Evolutionary conservation across 2,113 vertebrate species (phyloP).

Genomic region (Todiramphus saurophagus): DNA sequence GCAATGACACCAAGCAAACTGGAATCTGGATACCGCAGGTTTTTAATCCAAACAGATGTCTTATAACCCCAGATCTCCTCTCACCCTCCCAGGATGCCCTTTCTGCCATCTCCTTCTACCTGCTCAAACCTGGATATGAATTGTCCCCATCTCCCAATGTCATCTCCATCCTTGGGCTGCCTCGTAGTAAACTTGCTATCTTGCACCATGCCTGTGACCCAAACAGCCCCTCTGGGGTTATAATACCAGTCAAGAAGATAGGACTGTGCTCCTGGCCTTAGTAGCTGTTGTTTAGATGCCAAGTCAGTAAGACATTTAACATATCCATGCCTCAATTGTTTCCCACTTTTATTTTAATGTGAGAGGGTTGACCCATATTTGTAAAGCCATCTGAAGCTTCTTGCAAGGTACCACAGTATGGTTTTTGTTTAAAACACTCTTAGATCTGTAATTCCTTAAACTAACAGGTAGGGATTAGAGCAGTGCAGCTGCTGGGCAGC

Average conservation of each 20-base stretch:
- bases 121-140: background rate
- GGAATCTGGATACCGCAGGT: constrained; percentile 11
- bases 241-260: background rate
- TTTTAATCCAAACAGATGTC: constrained; percentile 57
- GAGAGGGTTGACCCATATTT: background rate
- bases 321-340: background rate
- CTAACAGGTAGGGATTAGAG: background rate
- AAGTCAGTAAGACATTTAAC: background rate
- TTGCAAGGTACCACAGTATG: background rate
- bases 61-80: background rate
- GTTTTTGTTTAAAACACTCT: background rate
- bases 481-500: background rate
- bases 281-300: background rate
- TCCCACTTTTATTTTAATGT: background rate
- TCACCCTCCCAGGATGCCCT: background rate
- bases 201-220: background rate
- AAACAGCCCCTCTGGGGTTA: background rate
- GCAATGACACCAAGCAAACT: constrained; percentile 55
- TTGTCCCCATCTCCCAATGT: background rate
- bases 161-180: background rate
- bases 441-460: background rate
- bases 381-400: background rate
- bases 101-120: constrained; percentile 17
- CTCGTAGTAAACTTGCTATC: background rate
- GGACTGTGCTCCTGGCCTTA: background rate